Base-by-base conservation (phyloP, 2,888 invertebrate genomes). In the Punctoribates punctum region DNA sequence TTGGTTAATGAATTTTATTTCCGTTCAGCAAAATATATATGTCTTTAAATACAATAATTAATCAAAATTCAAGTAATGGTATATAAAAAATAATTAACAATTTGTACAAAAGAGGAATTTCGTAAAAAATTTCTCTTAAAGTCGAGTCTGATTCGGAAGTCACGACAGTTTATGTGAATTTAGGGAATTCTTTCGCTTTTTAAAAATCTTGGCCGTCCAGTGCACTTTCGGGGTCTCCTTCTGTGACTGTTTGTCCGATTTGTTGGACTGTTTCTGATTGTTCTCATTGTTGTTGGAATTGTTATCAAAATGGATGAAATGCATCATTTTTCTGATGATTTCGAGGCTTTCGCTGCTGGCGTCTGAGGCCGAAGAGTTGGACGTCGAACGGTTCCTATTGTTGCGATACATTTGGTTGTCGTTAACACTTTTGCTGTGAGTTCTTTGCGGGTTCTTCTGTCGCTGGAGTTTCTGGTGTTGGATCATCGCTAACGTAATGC, bases 301-400 rank as follows among this genome's bases (percentile, higher is more conserved):
- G 13, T 2, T 25, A 23, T n/a, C n/a, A 60, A 23, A 23, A 60
- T 23, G 6, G 60, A 60, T 6, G 23, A 23, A 60, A 25, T 60
- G 60, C n/a, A 60, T 60, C n/a, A 60, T 23, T 60, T 60, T 60
- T 25, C 60, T 17, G 60, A 60, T 20, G 5, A 60, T 60, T 20
- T 60, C 60, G 2, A 60, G n/a, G 23, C 60, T 60, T 23, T 60
- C 60, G 20, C 23, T 23, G 23, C 60, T 60, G 20, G 60, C 6
- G 60, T 20, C 25, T 23, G 60, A 60, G 13, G 23, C 25, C 5
- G 60, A 60, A 3, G 23, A 25, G 60, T 25, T 60, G 8, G 60
- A 60, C 13, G 60, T 60, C 23, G 60, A 60, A 6, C 60, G 8
- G 23, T 60, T 17, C 20, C 60, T 6, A 11, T 60, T 23, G 20